phyloP scores from a whole-genome alignment of 1,140 invertebrate species.

The Homalodisca vitripennis region DNA sequence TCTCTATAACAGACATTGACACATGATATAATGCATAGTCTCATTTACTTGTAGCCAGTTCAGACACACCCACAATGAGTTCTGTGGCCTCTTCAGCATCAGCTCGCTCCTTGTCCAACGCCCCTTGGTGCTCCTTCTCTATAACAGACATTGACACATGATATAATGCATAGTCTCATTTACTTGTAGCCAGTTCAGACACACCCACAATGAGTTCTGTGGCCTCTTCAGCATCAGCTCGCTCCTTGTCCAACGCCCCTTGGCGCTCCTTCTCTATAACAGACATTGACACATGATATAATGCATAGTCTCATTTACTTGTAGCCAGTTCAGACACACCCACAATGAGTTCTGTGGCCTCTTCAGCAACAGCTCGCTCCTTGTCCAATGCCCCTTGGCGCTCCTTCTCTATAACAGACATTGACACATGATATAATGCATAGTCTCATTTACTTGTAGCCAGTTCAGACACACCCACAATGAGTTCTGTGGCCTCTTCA shows the following conservation, averaged over 20 bases:
- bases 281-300: too few species aligned
- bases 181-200: not conserved
- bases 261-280: too few species aligned
- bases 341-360: conserved; percentile 32
- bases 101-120: conserved; percentile 25
- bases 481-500: conserved; percentile 34
- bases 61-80: conserved; percentile 3
- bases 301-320: conserved; percentile 1
- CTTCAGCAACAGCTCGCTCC: conserved; percentile 25
- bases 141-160: too few species aligned
- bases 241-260: too few species aligned
- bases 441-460: not conserved
- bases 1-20: too few species aligned
- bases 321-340: not conserved
- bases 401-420: conserved; percentile 32
- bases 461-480: not conserved
- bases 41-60: not conserved
- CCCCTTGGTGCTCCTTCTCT: conserved; percentile 33
- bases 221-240: conserved; percentile 29
- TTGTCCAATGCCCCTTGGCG: conserved; percentile 27
- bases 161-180: too few species aligned
- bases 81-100: conserved; percentile 33
- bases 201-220: conserved; percentile 23
- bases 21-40: too few species aligned
- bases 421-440: not conserved